Conservation (phyloP, 2,888 invertebrate genomes). For the Macaria liturata region DNA sequence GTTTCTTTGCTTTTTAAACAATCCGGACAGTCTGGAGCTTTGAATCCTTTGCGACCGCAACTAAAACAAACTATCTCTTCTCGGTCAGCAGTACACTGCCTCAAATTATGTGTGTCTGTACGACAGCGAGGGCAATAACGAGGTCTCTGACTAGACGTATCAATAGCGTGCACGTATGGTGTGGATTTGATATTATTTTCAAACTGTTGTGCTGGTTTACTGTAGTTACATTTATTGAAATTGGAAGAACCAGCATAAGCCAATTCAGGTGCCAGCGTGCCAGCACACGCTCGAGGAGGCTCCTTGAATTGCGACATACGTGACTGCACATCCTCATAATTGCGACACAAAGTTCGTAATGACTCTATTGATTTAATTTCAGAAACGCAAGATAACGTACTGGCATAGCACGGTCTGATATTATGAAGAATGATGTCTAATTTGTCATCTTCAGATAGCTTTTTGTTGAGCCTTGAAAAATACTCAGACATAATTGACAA, state of each 20-base stretch:
- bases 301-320: too few species aligned
- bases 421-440: conserved; percentile 36
- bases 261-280: too few species aligned
- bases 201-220: not conserved
- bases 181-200: not conserved
- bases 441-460: conserved; percentile 29
- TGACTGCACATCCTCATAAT: conserved; percentile 24
- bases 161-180: not conserved
- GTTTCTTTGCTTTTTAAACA: conserved; percentile 1
- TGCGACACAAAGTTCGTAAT: conserved; percentile 18
- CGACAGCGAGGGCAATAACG: conserved; percentile 18
- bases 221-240: not conserved
- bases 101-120: conserved; percentile 1
- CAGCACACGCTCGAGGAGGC: too few species aligned
- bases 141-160: not conserved
- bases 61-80: conserved; percentile 12
- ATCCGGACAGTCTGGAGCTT: conserved; percentile 5
- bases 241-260: too few species aligned
- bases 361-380: conserved; percentile 10
- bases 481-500: conserved; percentile 35
- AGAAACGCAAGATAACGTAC: conserved; percentile 15
- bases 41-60: conserved; percentile 13
- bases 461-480: conserved; percentile 30
- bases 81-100: not conserved
- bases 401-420: conserved; percentile 33